phyloP scores from a whole-genome alignment of 2,113 vertebrate species.

The Himantopus leucocephalus region DNA sequence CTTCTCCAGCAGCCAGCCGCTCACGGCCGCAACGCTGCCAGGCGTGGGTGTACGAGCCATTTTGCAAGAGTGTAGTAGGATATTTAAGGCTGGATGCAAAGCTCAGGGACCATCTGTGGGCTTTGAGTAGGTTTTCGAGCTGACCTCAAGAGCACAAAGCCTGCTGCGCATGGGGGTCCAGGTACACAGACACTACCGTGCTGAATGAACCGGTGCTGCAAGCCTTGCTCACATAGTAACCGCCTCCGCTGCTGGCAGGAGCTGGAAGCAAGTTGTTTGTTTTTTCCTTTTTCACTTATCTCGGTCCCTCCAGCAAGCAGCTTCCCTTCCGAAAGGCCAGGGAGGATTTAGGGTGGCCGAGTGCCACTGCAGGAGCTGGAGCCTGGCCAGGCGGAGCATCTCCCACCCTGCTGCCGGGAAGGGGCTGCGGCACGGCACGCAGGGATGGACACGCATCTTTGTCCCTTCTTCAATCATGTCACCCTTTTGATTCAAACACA shows the following conservation, averaged over 20 bases:
- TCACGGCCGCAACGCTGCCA: rapidly evolving
- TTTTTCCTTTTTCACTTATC: neutral
- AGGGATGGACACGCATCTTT: rapidly evolving
- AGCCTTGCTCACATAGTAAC: neutral
- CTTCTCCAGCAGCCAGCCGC: neutral
- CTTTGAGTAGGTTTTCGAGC: neutral
- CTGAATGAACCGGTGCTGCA: neutral
- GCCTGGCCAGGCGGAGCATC: neutral
- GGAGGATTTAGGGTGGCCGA: neutral
- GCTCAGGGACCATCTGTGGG: neutral
- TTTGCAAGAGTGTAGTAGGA: neutral
- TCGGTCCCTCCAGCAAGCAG: neutral
- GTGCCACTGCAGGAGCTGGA: neutral
- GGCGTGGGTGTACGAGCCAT: rapidly evolving
- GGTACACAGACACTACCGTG: neutral
- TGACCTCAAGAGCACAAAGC: neutral
- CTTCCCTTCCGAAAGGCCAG: neutral
- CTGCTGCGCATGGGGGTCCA: rapidly evolving
- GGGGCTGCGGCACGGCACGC: rapidly evolving
- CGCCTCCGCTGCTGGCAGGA: rapidly evolving
- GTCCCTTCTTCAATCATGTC: neutral
- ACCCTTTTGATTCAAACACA: neutral
- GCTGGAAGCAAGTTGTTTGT: neutral
- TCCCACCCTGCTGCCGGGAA: neutral
- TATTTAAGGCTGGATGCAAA: neutral